A percentile compares a stretch with the other conserved stretches of the same genome.
These are phyloP conservation scores for Arctocebus calabarensis DNA, from an alignment of 2,797 vertebrate species.

Conservation along the genomic window DNA sequence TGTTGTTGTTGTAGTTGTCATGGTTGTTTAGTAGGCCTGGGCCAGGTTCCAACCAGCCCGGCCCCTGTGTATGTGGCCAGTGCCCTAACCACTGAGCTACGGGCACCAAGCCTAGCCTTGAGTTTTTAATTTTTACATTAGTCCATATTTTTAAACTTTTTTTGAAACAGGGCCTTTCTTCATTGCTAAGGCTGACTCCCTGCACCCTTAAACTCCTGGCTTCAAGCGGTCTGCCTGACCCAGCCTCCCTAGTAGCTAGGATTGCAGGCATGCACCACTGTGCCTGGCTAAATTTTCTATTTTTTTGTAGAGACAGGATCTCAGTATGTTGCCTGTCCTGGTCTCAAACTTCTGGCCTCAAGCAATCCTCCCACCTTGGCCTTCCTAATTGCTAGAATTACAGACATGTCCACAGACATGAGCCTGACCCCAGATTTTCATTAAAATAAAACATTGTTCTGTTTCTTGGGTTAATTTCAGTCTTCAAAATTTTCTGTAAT, in stretches of 20 bases:
- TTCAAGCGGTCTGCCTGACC: not conserved
- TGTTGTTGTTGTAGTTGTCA: no score
- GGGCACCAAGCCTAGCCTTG: no score
- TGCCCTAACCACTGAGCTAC: no score
- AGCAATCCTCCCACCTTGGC: not conserved
- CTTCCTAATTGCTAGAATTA: not conserved
- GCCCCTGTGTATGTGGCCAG: no score
- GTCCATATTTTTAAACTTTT: not conserved
- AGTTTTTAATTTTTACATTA: no score
- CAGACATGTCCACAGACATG: not conserved
- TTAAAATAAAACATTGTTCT: constrained; percentile 26
- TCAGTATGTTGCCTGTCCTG: not conserved
- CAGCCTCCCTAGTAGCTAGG: not conserved
- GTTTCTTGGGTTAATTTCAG: not conserved
- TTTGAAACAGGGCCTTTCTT: not conserved
- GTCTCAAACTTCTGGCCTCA: not conserved
- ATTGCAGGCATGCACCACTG: not conserved
- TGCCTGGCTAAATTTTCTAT: not conserved
- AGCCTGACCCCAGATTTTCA: not conserved
- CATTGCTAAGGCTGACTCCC: not conserved
- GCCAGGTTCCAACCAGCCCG: no score
- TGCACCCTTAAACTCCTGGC: not conserved
- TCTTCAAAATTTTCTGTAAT: constrained; percentile 18
- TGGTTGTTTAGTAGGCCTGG: no score
- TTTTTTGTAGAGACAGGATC: not conserved